Base-by-base conservation (phyloP, 2,113 vertebrate species). In the Grantiella picta region DNA sequence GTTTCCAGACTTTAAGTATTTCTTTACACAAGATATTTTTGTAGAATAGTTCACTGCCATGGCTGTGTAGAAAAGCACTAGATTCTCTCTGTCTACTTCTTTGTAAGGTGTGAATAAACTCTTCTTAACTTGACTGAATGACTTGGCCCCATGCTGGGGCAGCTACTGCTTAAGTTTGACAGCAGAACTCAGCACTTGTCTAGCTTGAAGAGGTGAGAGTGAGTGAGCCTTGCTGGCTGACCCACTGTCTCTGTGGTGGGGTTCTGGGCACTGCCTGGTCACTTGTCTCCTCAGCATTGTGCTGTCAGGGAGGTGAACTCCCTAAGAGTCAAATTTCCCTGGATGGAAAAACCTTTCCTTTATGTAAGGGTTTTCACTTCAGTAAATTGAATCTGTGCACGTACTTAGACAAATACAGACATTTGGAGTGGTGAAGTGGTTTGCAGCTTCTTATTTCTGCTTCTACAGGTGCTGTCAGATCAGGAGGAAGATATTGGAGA, bases 401-500 rank as follows among this genome's bases (percentile, higher is more conserved):
- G 1, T 54, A 27, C 28, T 71, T 82, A 52, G 71, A 35, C 25
- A 22, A 84, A 29, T 33, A 15, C 4, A 15, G 0, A 0, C 21
- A 28, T 65, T 63, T 77, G 24, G n/a, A 82, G 11, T 19, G 12
- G 2, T 40, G 31, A 21, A 21, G 33, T 57, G 12, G 10, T 61
- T 88, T 88, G 17, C 20, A 82, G 16, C 56, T 65, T 33, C 36
- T 40, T 69, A 12, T 42, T 85, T 85, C 18, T 88, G 27, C 23
- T 92, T 60, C 92, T 80, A 9, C 92, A 99, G 99, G 97, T 82
- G 17, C 89, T 97, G 45, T 99, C 98, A 12, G 99, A 99, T 75
- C 83, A 94, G 11, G 99, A 99, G 45, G 99, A 99, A 47, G 99
- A 99, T 70, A 53, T 63, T 0, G 98, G 96, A 14, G 98, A 99